phyloP scores from a whole-genome alignment of 1,140 invertebrate species.

The Sitophilus oryzae region DNA sequence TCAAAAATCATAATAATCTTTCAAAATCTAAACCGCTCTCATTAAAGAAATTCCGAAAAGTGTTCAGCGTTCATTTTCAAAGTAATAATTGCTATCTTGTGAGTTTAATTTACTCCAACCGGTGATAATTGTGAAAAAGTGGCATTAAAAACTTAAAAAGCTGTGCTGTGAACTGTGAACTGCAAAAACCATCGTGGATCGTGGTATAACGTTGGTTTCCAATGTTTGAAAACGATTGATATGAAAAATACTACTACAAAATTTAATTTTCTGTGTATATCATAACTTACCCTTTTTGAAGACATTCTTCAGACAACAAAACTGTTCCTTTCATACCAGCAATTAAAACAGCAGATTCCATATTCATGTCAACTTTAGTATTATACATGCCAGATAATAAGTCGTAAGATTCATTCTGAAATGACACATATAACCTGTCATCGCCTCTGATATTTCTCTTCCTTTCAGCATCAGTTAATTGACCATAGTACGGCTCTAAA shows the following conservation, averaged over 20 bases:
- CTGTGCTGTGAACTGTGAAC: too few relatives aligned
- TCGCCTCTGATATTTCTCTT: conserved; percentile 66
- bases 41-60: too few relatives aligned
- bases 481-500: conserved; percentile 70
- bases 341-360: conserved; percentile 51
- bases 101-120: too few relatives aligned
- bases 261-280: background rate
- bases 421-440: conserved; percentile 73
- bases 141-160: too few relatives aligned
- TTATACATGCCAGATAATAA: conserved; percentile 66
- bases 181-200: too few relatives aligned
- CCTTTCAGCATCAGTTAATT: conserved; percentile 77
- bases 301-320: conserved; percentile 57
- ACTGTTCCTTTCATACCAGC: conserved; percentile 72
- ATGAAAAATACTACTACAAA: background rate
- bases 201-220: too few relatives aligned
- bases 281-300: conserved; percentile 3
- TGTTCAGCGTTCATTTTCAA: too few relatives aligned
- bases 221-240: too few relatives aligned
- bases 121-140: too few relatives aligned
- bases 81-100: too few relatives aligned
- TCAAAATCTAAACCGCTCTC: too few relatives aligned
- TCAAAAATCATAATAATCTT: too few relatives aligned
- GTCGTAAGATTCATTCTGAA: conserved; percentile 60
- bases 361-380: conserved; percentile 46